Percentiles rank a stretch among this genome's conserved stretches.
phyloP scores from a whole-genome alignment of 2,888 invertebrate species.

The Incurvaria masculella region DNA sequence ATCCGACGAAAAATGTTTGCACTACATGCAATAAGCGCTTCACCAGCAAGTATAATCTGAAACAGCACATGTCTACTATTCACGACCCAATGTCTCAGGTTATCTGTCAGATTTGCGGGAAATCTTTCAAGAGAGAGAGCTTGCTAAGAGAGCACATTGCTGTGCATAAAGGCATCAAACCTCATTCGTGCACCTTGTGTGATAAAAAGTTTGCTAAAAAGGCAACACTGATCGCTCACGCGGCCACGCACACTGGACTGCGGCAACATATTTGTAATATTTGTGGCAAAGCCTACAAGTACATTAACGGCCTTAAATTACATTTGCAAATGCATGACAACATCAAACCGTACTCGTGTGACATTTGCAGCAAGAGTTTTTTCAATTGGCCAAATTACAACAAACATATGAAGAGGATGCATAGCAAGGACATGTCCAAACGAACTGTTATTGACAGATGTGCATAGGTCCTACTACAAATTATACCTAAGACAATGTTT shows the following conservation, averaged over 20 bases:
- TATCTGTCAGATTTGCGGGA: neutral
- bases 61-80: neutral
- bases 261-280: neutral
- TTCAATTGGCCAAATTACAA: constrained; percentile 71
- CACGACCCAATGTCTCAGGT: neutral
- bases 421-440: neutral
- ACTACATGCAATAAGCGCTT: neutral
- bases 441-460: too few species aligned
- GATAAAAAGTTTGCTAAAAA: neutral
- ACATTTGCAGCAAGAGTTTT: constrained; percentile 57
- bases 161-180: neutral
- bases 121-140: neutral
- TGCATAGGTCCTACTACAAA: too few species aligned
- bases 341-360: constrained; percentile 61
- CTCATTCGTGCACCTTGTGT: neutral
- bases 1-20: neutral
- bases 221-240: neutral
- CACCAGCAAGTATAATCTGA: neutral
- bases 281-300: neutral
- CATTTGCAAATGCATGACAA: constrained; percentile 1
- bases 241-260: neutral
- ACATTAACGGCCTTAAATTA: neutral
- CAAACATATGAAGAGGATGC: constrained; percentile 51
- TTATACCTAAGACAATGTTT: too few species aligned
- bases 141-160: neutral